Evolutionary conservation across 2,797 vertebrate genomes (phyloP).

Genomic region (Acrocephalus scirpaceus): DNA sequence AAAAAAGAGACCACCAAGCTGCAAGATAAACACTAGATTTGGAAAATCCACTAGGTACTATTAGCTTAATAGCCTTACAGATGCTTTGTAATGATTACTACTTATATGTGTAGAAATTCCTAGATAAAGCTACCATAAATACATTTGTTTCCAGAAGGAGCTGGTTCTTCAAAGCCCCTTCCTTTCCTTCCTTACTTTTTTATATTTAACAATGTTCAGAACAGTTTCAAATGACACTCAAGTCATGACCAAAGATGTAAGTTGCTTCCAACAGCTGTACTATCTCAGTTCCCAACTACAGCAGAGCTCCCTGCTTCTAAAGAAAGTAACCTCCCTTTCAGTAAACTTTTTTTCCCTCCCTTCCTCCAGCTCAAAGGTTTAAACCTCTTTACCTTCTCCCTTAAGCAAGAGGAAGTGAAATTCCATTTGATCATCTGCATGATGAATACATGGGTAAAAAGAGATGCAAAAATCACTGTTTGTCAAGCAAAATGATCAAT

Average conservation of each 20-base stretch:
- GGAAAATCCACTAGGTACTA: not conserved
- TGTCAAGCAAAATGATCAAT: conserved; percentile 5
- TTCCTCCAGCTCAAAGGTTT: conserved; percentile 18
- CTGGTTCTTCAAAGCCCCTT: conserved; percentile 35
- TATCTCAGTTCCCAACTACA: conserved; percentile 52
- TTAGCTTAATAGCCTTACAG: not conserved
- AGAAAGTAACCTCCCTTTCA: conserved; percentile 47
- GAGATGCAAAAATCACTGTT: conserved; percentile 13
- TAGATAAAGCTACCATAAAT: conserved; percentile 52
- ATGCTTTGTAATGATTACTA: not conserved
- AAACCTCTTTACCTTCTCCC: not conserved
- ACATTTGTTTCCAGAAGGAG: conserved; percentile 48
- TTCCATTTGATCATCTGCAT: conserved; percentile 54
- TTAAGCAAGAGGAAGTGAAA: conserved; percentile 57
- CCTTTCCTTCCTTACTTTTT: conserved; percentile 4
- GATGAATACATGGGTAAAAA: conserved; percentile 39
- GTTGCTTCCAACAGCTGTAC: conserved; percentile 63
- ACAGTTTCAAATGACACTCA: conserved; percentile 59
- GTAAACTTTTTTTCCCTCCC: not conserved
- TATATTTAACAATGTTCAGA: conserved; percentile 17
- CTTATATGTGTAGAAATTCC: not conserved
- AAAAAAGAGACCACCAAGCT: not conserved
- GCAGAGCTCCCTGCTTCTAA: conserved; percentile 49
- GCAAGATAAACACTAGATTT: not conserved
- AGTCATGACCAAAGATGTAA: conserved; percentile 48